Evolutionary conservation across 2,888 invertebrate genomes (phyloP), one percentile per base, ranked within the genome.

Genomic region (Prosopocoilus inquinatus): DNA sequence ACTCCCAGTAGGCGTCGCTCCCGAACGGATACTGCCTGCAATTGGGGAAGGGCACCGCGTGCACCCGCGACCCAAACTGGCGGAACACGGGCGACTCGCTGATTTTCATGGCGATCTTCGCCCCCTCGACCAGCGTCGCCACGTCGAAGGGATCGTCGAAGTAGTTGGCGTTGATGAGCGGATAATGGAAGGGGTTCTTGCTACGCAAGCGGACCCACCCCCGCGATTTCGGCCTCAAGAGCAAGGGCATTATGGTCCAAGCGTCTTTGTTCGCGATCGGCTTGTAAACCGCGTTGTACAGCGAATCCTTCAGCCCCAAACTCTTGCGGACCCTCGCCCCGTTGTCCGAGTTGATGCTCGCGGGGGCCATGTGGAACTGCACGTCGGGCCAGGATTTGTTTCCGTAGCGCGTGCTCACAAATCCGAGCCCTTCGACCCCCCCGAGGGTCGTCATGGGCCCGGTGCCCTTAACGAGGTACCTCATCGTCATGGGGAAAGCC

Each of bases 361-460:
- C 92, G 1, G 94, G 94, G 1, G 94, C 93, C 88, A 95, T 94
- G 70, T 95, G 94, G 67, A 94, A 91, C 67, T 95, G 93, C 44
- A 95, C 87, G 67, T 95, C 94, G 0, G 94, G 94, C 84, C 90
- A 91, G 1, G 88, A 84, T 47, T 80, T 79, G 68, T 94, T 94
- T 0, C 91, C 92, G 65, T 86, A 90, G 59, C 86, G 88, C 0
- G 94, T 93, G 64, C 91, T 91, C 0, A 94, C 87, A 74, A 94
- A 94, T 1, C 90, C 94, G 50, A 94, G 78, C 0, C 91, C 93
- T 78, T 94, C 94, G 4, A 94, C 87, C 0, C 94, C 94, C 2
- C 94, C 93, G 0, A 93, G 77, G 0, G 89, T 88, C 0, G 93
- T 92, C 90, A 94, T 90, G 0, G 93, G 93, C 0, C 93, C 93